A percentile compares a stretch with the other conserved stretches of the same genome.
Evolutionary conservation across 2,888 invertebrate species (phyloP).

Genomic region (Didymodactylos carnosus): DNA sequence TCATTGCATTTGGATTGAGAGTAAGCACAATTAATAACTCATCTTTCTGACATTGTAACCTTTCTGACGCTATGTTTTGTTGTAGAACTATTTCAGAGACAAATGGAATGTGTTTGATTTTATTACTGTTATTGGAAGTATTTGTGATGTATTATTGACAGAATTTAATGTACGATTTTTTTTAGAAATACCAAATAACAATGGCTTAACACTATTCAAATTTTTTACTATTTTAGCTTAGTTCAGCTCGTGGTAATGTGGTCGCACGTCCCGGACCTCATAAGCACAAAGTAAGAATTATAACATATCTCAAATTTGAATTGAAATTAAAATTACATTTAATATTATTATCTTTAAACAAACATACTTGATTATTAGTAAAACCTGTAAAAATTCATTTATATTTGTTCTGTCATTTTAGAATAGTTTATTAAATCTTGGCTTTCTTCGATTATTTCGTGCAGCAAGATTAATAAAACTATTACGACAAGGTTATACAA

Average conservation of each 20-base stretch:
- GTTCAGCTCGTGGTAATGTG: background rate
- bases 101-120: constrained; percentile 99
- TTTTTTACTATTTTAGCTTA: background rate
- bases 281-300: background rate
- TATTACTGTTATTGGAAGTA: constrained; percentile 97
- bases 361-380: too few species aligned
- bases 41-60: too few species aligned
- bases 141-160: constrained; percentile 91
- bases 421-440: constrained; percentile 53
- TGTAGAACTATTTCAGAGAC: constrained; percentile 98
- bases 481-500: constrained; percentile 95
- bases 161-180: constrained; percentile 84
- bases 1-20: constrained; percentile 97
- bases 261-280: background rate
- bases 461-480: constrained; percentile 97
- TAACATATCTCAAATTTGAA: too few species aligned
- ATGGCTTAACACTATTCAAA: too few species aligned
- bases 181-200: too few species aligned
- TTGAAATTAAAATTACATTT: too few species aligned
- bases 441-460: constrained; percentile 91
- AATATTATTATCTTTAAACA: too few species aligned
- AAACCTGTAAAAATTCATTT: too few species aligned
- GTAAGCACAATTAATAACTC: too few species aligned
- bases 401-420: background rate
- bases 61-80: too few species aligned